These are phyloP conservation scores for Oryzias melastigma DNA, from an alignment of 2,113 vertebrate species.

Conservation along the genomic window DNA sequence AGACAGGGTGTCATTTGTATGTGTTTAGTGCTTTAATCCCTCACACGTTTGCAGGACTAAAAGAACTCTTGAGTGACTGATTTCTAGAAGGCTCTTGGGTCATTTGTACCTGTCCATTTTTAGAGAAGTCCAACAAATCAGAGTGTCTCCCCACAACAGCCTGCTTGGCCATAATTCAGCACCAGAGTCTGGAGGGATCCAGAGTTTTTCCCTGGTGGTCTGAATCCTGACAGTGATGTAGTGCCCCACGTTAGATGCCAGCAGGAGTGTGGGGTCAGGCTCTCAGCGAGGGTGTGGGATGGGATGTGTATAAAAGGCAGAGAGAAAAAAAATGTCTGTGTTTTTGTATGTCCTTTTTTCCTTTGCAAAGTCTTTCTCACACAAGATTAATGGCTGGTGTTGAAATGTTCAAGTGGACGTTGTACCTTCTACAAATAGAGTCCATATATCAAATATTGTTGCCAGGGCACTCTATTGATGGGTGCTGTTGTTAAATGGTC, in stretches of 20 bases:
- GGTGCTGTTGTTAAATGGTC: conserved; percentile 14
- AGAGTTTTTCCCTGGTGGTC: conserved; percentile 80
- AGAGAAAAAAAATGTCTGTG: conserved; percentile 27
- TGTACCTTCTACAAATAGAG: conserved; percentile 57
- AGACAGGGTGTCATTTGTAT: conserved; percentile 17
- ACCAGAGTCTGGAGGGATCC: conserved; percentile 58
- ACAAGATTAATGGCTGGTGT: conserved; percentile 70
- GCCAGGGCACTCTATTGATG: conserved; percentile 16
- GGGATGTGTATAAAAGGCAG: conserved; percentile 40
- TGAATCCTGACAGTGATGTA: conserved; percentile 84
- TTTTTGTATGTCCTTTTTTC: conserved; percentile 33
- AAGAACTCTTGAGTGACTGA: conserved; percentile 50
- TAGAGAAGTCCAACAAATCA: conserved; percentile 66
- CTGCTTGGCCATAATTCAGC: conserved; percentile 74
- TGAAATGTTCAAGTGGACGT: conserved; percentile 67
- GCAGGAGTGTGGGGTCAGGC: conserved; percentile 63
- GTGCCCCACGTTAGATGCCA: conserved; percentile 81
- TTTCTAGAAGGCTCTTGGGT: conserved; percentile 30
- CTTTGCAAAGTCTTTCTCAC: conserved; percentile 62
- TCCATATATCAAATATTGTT: conserved; percentile 63
- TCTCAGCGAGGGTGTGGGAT: conserved; percentile 64
- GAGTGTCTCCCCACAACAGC: conserved; percentile 50
- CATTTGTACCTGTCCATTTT: conserved; percentile 73
- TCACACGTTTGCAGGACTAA: conserved; percentile 20
- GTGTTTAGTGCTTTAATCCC: conserved; percentile 34